These are phyloP conservation scores for Acleris holmiana DNA, from an alignment of 2,888 invertebrate genomes.

Conservation along the genomic window DNA sequence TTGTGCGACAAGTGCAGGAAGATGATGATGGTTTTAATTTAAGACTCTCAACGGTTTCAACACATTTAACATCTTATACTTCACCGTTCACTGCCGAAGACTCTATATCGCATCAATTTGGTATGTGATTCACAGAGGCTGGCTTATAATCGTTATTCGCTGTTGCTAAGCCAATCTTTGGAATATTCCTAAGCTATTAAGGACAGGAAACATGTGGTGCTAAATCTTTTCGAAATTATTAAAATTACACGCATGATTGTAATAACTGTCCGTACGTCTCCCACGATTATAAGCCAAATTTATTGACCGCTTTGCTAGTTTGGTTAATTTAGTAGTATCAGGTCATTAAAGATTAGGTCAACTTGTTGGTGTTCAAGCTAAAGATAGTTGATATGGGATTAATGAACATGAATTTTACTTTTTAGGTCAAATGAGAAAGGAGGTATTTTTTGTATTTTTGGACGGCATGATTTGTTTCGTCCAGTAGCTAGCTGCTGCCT, in stretches of 20 bases:
- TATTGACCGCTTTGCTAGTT: background rate
- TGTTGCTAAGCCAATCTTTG: conserved; percentile 14
- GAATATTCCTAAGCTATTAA: background rate
- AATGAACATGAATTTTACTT: no score
- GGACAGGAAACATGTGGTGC: conserved; percentile 23
- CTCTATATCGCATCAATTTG: no score
- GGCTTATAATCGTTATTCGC: background rate
- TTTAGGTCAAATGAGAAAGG: no score
- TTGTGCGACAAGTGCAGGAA: no score
- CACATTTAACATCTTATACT: background rate
- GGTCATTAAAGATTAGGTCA: conserved; percentile 17
- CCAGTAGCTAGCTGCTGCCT: no score
- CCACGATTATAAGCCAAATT: conserved; percentile 23
- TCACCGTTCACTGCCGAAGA: background rate
- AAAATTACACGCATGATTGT: conserved; percentile 29
- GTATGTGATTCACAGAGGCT: no score
- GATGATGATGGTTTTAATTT: no score
- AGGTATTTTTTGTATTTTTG: no score
- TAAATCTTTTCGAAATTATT: conserved; percentile 24
- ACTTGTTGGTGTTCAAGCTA: background rate
- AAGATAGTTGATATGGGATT: conserved; percentile 3
- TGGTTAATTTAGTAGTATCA: background rate
- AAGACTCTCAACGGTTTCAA: background rate
- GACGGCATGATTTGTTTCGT: no score
- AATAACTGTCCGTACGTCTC: conserved; percentile 21